A percentile compares a stretch with the other conserved stretches of the same genome.
Conservation (phyloP, 2,888 invertebrate species). For the Morpho achilles region DNA sequence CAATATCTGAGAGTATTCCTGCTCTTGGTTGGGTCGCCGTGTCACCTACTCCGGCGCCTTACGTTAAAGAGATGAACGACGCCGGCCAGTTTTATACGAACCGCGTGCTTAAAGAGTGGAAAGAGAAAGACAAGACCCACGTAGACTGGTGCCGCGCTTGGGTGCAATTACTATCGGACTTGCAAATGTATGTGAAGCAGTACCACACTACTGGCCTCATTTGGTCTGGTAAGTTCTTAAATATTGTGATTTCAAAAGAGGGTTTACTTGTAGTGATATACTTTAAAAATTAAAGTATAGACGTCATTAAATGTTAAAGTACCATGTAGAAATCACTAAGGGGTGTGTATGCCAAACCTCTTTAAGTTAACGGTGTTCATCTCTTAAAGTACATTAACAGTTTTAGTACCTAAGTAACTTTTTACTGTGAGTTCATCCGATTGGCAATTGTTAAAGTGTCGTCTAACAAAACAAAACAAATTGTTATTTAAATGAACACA, state of each 20-base stretch:
- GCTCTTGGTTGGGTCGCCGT: constrained; percentile 98
- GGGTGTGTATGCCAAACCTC: too few relatives aligned
- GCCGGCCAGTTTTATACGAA: constrained; percentile 99
- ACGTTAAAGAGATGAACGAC: constrained; percentile 99
- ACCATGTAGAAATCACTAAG: too few relatives aligned
- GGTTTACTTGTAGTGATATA: too few relatives aligned
- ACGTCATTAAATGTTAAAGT: too few relatives aligned
- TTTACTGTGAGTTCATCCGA: too few relatives aligned
- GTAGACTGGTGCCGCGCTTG: constrained; percentile 97
- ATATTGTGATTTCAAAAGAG: background rate
- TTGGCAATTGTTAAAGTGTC: too few relatives aligned
- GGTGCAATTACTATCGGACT: constrained; percentile 90
- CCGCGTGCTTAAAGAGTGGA: constrained; percentile 98
- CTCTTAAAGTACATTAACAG: too few relatives aligned
- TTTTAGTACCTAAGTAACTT: too few relatives aligned
- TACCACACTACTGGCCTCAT: constrained; percentile 97
- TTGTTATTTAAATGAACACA: too few relatives aligned
- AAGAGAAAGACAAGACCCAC: constrained; percentile 95
- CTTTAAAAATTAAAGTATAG: too few relatives aligned
- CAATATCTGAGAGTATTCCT: constrained; percentile 96
- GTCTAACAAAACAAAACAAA: too few relatives aligned
- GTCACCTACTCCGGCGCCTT: constrained; percentile 95
- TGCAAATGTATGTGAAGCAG: constrained; percentile 95
- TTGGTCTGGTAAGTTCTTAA: constrained; percentile 86
- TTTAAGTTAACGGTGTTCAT: too few relatives aligned